phyloP scores from a whole-genome alignment of 2,888 invertebrate genomes.

The Anoncus sp. region DNA sequence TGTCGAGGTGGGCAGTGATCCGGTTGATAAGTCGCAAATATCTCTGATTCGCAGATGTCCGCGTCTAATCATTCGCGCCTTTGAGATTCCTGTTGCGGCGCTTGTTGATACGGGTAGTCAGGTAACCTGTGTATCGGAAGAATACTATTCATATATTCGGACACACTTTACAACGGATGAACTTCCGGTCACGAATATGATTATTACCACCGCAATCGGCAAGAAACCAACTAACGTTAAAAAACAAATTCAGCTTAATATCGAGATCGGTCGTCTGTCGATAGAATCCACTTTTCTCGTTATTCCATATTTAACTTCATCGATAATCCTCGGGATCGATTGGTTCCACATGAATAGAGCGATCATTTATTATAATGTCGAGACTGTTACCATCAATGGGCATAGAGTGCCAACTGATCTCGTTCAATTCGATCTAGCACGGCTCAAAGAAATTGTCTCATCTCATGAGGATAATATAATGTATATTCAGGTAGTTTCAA shows the following conservation, averaged over 20 bases:
- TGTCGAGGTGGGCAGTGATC: too few relatives aligned
- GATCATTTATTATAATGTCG: constrained; percentile 14
- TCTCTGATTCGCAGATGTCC: too few relatives aligned
- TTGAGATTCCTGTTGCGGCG: constrained; percentile 16
- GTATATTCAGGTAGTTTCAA: too few relatives aligned
- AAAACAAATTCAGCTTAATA: constrained; percentile 31
- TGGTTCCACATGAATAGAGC: constrained; percentile 34
- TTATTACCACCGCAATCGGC: constrained; percentile 36
- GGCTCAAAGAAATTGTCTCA: too few relatives aligned
- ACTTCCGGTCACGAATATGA: constrained; percentile 44
- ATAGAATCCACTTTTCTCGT: constrained; percentile 41
- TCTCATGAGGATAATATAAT: too few relatives aligned
- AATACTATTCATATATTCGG: too few relatives aligned
- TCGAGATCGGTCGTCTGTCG: background rate
- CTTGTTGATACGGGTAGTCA: constrained; percentile 46
- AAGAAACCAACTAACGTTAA: constrained; percentile 39
- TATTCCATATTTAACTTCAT: constrained; percentile 34
- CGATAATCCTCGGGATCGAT: constrained; percentile 51
- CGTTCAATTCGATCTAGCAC: too few relatives aligned
- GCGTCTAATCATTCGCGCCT: too few relatives aligned
- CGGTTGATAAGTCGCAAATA: too few relatives aligned
- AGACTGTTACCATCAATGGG: too few relatives aligned
- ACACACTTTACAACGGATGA: too few relatives aligned
- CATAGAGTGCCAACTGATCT: too few relatives aligned
- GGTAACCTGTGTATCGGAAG: constrained; percentile 50